Base-by-base conservation (phyloP, 2,113 vertebrate genomes). In the Calcarius ornatus region DNA sequence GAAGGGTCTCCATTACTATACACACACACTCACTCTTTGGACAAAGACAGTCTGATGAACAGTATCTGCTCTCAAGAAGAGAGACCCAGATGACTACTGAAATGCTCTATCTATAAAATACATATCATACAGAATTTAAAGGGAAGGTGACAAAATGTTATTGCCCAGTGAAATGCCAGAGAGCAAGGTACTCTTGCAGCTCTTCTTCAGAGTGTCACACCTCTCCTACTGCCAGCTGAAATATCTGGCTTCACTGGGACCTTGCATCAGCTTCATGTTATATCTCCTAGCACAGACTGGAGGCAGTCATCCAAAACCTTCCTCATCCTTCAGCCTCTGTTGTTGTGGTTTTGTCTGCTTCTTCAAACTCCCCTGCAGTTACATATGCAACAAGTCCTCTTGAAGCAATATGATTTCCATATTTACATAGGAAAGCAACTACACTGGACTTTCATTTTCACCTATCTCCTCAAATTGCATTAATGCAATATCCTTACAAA, bases 251-350 rank as follows among this genome's bases (percentile, higher is more conserved):
- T 91, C 61, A 38, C 1, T 19, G 5, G 16, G 12, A 86, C 51
- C 14, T 59, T 60, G 24, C 20, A 48, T 0, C 1, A 45, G 8
- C 23, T 59, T 71, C 45, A 47, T 2, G 0, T 45, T 59, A 2
- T 24, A 28, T 23, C 16, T 50, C n/a, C 37, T 59, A 48, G 14
- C 35, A 66, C 0, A 51, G 23, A 60, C 10, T 51, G 60, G 19
- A 57, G 20, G 15, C 51, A 63, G 19, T 24, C 54, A 50, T n/a
- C 25, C 59, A 80, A 92, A 94, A 37, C 5, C 42, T 12, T 47
- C 15, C 33, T 23, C 24, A 35, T 8, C 13, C 24, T 91, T 42
- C n/a, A 40, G 65, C 11, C 50, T 51, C 80, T n/a, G 7, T 23
- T 51, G 23, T 1, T 35, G 50, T 25, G n/a, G 13, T 33, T 85